phyloP scores from a whole-genome alignment of 2,113 vertebrate genomes.

The Gymnocephalus cernua region DNA sequence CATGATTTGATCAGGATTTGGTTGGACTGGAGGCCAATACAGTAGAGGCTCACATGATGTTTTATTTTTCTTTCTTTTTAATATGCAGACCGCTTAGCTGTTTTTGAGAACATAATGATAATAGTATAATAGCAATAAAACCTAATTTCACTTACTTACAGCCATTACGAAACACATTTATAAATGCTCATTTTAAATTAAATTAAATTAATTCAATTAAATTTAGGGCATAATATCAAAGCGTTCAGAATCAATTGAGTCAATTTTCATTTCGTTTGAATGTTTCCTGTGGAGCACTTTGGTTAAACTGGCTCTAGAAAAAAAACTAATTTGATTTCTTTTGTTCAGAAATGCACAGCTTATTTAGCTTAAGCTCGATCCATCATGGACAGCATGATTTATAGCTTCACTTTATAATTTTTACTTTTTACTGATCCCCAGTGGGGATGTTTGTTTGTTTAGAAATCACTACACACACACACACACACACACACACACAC shows the following conservation, averaged over 20 bases:
- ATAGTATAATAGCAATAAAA: slow-evolving; percentile 19
- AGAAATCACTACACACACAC: too few species aligned
- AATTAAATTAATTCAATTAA: too few species aligned
- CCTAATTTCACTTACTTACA: not conserved
- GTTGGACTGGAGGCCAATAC: not conserved
- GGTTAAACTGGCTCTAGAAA: not conserved
- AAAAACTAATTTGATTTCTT: slow-evolving; percentile 12
- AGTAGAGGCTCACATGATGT: not conserved
- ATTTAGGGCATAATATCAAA: slow-evolving; percentile 16
- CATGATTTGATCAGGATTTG: not conserved
- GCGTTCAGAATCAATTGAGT: not conserved
- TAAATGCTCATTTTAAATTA: slow-evolving; percentile 23
- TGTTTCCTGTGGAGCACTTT: slow-evolving; percentile 19
- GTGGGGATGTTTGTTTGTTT: too few species aligned
- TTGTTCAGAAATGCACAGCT: slow-evolving; percentile 1
- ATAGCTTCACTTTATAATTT: not conserved
- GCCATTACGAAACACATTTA: slow-evolving; percentile 24
- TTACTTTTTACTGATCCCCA: too few species aligned
- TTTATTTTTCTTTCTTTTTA: not conserved
- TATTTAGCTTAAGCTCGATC: not conserved
- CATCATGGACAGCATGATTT: slow-evolving; percentile 3
- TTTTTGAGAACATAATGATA: slow-evolving; percentile 18
- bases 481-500: too few species aligned
- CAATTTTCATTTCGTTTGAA: slow-evolving; percentile 3
- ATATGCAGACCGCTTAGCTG: slow-evolving; percentile 25